Conservation (phyloP, 1,140 invertebrate genomes). For the Aphelinus atriplicis region DNA sequence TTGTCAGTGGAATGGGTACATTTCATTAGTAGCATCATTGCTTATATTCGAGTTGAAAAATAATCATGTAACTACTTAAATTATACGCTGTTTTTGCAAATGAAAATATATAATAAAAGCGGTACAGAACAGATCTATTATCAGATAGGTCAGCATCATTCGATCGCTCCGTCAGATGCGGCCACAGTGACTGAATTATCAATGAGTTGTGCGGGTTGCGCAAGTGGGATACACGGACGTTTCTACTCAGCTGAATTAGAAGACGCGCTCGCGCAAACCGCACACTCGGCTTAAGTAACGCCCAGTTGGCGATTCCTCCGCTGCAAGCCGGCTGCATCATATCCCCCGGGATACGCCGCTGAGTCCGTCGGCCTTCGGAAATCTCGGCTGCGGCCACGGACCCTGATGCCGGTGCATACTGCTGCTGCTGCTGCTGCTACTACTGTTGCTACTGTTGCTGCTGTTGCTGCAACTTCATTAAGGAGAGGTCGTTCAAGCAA, state of each 20-base stretch:
- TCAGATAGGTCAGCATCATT: no score
- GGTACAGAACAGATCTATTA: no score
- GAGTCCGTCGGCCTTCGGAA: conserved; percentile 50
- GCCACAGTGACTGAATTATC: conserved; percentile 19
- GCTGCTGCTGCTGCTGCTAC: no score
- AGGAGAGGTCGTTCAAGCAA: no score
- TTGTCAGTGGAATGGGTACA: no score
- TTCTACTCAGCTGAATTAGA: conserved; percentile 36
- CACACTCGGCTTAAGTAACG: conserved; percentile 27
- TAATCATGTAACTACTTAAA: no score
- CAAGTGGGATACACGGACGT: conserved; percentile 1
- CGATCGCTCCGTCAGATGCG: no score
- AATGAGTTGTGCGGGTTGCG: background rate
- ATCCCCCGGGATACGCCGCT: conserved; percentile 28
- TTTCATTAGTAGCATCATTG: background rate
- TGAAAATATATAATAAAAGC: no score
- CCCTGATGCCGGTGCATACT: no score
- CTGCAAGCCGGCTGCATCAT: conserved; percentile 49
- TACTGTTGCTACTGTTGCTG: no score
- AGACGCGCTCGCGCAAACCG: background rate
- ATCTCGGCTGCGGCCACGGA: conserved; percentile 44
- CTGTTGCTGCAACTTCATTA: no score
- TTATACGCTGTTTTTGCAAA: no score
- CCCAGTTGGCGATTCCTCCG: conserved; percentile 6
- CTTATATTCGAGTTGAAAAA: background rate